phyloP scores from a whole-genome alignment of 2,113 vertebrate species.

The Casuarius casuarius region DNA sequence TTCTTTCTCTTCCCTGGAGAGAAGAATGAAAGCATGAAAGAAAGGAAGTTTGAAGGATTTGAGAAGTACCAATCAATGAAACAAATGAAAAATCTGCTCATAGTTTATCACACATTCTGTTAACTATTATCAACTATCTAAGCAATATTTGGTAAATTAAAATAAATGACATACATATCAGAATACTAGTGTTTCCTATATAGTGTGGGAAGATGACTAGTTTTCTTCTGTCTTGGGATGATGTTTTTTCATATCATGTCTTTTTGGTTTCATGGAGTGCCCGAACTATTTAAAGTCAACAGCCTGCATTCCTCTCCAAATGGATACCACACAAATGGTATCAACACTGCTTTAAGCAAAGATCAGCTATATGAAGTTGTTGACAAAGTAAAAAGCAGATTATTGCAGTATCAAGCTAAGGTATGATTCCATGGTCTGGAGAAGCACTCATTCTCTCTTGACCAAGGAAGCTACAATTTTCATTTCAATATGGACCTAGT shows the following conservation, averaged over 20 bases:
- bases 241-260: not conserved
- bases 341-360: not conserved
- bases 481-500: not conserved
- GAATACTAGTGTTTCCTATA: not conserved
- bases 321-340: not conserved
- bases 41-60: not conserved
- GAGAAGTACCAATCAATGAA: not conserved
- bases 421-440: not conserved
- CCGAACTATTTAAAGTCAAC: not conserved
- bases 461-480: not conserved
- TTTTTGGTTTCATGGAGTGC: not conserved
- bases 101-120: not conserved
- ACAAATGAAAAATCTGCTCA: not conserved
- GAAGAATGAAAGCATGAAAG: not conserved
- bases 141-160: not conserved
- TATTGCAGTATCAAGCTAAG: not conserved
- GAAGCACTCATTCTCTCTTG: fast-evolving
- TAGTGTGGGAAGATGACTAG: not conserved
- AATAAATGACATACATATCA: not conserved
- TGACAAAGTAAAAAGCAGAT: not conserved
- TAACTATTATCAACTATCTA: not conserved
- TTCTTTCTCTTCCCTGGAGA: not conserved
- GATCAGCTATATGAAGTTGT: not conserved
- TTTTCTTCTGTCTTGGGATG: not conserved
- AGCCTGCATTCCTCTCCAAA: not conserved